Conservation (phyloP, 2,888 invertebrate genomes). For the Lycophotia porphyrea region DNA sequence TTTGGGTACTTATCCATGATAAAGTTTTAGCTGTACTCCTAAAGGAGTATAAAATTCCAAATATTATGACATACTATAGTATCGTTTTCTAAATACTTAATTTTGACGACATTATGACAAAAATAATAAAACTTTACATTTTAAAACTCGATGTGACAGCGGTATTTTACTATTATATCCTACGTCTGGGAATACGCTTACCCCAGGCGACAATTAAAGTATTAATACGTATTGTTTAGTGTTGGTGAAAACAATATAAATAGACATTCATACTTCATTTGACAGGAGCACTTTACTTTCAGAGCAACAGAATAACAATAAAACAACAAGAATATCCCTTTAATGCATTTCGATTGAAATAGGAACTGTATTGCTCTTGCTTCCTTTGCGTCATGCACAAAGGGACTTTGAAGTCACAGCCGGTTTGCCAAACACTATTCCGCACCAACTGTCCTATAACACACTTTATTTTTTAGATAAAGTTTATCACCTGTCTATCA, state of each 20-base stretch:
- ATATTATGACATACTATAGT: background rate
- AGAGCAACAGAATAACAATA: conserved; percentile 12
- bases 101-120: background rate
- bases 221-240: background rate
- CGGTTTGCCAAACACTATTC: background rate
- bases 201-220: background rate
- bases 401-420: background rate
- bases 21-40: too few relatives aligned
- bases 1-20: background rate
- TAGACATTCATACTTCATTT: too few relatives aligned
- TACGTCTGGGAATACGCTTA: background rate
- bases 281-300: background rate
- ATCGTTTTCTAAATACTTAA: background rate
- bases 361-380: background rate
- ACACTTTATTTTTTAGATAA: background rate
- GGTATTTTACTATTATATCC: background rate
- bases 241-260: too few relatives aligned
- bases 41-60: background rate
- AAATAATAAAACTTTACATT: background rate
- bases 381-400: background rate
- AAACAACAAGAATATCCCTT: too few relatives aligned
- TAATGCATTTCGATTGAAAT: conserved; percentile 23
- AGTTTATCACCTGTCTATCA: too few relatives aligned
- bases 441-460: background rate
- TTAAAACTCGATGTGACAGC: background rate